These are phyloP conservation scores for Medauroidea extradentata DNA, from an alignment of 1,140 invertebrate species.

Conservation along the genomic window DNA sequence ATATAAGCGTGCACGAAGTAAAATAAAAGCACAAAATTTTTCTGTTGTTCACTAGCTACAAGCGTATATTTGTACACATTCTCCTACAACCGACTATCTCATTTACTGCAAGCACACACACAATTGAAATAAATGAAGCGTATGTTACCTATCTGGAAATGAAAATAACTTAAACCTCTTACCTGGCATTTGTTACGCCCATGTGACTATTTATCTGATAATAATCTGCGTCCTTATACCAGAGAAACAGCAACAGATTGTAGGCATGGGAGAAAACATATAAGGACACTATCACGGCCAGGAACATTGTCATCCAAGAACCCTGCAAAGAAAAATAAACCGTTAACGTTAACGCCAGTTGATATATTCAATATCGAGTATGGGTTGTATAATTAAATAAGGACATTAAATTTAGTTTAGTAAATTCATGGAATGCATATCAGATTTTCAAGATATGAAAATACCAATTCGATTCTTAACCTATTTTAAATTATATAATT, in stretches of 20 bases:
- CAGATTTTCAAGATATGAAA: too few species aligned
- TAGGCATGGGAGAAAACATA: conserved; percentile 52
- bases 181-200: conserved; percentile 39
- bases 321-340: conserved; percentile 31
- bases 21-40: too few species aligned
- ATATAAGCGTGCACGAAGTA: too few species aligned
- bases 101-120: too few species aligned
- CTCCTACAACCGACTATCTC: too few species aligned
- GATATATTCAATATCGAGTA: background rate
- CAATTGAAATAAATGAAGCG: too few species aligned
- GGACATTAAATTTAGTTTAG: too few species aligned
- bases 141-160: background rate
- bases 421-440: too few species aligned
- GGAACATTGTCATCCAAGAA: conserved; percentile 55
- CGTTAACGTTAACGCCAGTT: background rate
- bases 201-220: conserved; percentile 41
- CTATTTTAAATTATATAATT: too few species aligned
- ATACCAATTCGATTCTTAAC: too few species aligned
- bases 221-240: conserved; percentile 34
- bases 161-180: conserved; percentile 13
- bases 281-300: conserved; percentile 46
- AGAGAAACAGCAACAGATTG: conserved; percentile 45
- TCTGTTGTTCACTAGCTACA: too few species aligned
- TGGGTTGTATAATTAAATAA: background rate
- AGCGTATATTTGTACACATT: too few species aligned